Conservation (phyloP, 2,888 invertebrate species). For the Hermodice carunculata region DNA sequence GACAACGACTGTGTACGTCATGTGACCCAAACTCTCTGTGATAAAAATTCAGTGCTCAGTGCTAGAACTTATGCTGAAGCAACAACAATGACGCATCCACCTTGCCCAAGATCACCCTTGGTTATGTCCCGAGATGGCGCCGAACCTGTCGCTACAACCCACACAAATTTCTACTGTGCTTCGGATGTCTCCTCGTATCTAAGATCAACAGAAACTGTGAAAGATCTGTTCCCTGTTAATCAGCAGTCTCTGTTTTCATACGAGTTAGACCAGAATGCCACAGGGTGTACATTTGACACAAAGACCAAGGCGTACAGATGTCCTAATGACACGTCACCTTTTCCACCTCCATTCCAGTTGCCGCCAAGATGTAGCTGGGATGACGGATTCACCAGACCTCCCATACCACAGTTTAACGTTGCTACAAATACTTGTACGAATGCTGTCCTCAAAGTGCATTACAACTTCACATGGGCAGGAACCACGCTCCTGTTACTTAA, state of each 20-base stretch:
- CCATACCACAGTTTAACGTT: slow-evolving; percentile 35
- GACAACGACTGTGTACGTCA: slow-evolving; percentile 46
- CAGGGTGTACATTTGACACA: too few species aligned
- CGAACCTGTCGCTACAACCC: slow-evolving; percentile 35
- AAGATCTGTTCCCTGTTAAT: too few species aligned
- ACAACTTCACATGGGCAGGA: slow-evolving; percentile 57
- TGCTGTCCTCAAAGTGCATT: slow-evolving; percentile 58
- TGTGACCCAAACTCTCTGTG: slow-evolving; percentile 46
- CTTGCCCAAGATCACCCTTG: slow-evolving; percentile 39
- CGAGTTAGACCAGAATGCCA: too few species aligned
- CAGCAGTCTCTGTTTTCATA: too few species aligned
- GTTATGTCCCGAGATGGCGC: slow-evolving; percentile 28
- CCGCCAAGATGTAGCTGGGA: slow-evolving; percentile 50
- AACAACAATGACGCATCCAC: slow-evolving; percentile 35
- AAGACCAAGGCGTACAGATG: too few species aligned
- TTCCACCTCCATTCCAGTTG: not conserved
- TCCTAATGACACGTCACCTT: too few species aligned
- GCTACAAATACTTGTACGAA: slow-evolving; percentile 45
- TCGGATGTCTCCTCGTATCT: slow-evolving; percentile 36
- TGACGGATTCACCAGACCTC: slow-evolving; percentile 44
- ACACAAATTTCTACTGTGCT: slow-evolving; percentile 49
- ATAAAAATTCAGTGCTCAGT: slow-evolving; percentile 48
- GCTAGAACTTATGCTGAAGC: slow-evolving; percentile 50
- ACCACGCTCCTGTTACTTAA: slow-evolving; percentile 48
- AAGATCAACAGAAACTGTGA: slow-evolving; percentile 32